phyloP scores from a whole-genome alignment of 2,797 vertebrate species.

The Myripristis jacobus region DNA sequence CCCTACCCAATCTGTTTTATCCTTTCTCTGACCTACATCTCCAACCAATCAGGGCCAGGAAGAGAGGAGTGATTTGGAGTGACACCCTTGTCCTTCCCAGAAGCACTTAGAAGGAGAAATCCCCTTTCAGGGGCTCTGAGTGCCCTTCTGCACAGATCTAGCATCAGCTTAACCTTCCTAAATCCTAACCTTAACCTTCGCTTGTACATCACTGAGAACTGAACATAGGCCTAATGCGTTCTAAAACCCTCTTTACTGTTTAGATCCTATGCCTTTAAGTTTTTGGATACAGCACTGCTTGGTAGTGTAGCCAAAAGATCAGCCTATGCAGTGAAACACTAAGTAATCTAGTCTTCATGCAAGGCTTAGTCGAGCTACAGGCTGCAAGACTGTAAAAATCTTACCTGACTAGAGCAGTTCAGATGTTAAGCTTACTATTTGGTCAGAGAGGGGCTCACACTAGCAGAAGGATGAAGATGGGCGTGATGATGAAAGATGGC shows the following conservation, averaged over 20 bases:
- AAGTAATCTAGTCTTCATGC: neutral
- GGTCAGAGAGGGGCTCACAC: too few relatives aligned
- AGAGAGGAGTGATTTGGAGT: conserved; percentile 53
- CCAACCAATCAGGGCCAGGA: conserved; percentile 55
- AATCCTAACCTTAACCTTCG: conserved; percentile 58
- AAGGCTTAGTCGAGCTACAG: too few relatives aligned
- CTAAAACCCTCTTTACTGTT: conserved; percentile 22
- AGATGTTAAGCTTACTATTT: too few relatives aligned
- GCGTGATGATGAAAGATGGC: too few relatives aligned
- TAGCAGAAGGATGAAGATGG: too few relatives aligned
- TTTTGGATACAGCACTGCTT: conserved; percentile 3
- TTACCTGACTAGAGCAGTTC: too few relatives aligned
- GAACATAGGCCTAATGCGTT: conserved; percentile 7
- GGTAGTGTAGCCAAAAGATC: conserved; percentile 5
- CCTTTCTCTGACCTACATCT: conserved; percentile 70
- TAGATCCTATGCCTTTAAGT: conserved; percentile 9
- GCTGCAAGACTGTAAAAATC: too few relatives aligned
- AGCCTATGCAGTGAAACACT: conserved; percentile 2
- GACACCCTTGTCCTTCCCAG: conserved; percentile 52
- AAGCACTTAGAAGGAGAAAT: conserved; percentile 65
- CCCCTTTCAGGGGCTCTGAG: conserved; percentile 35
- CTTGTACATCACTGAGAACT: conserved; percentile 24
- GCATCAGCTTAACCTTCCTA: conserved; percentile 55
- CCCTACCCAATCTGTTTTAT: conserved; percentile 54
- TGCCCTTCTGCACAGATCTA: conserved; percentile 40